Conservation (phyloP, 2,888 invertebrate species). For the Papilio demoleus region DNA sequence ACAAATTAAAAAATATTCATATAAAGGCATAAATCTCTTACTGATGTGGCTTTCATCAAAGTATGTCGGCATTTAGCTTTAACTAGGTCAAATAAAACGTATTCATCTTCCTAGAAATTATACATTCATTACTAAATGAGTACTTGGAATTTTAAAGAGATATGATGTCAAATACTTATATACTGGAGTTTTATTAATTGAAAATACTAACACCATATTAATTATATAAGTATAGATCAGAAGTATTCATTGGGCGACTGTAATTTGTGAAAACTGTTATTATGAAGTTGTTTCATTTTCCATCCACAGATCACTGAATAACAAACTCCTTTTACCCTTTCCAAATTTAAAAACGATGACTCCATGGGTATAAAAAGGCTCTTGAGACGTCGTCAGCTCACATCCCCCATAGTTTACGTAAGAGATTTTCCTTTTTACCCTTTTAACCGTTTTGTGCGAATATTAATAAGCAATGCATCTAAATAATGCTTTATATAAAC, state of each 20-base stretch:
- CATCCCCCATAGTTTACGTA: constrained; percentile 28
- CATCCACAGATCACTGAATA: constrained; percentile 21
- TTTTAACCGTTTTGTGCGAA: constrained; percentile 8
- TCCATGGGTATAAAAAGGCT: constrained; percentile 30
- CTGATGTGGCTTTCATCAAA: constrained; percentile 32
- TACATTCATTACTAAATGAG: constrained; percentile 34
- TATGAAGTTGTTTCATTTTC: too few species aligned
- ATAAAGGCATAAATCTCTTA: constrained; percentile 28
- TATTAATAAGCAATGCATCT: background rate
- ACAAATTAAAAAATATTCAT: constrained; percentile 8
- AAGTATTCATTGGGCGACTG: too few species aligned
- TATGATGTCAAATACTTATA: background rate
- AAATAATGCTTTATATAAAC: background rate
- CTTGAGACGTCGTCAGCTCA: constrained; percentile 37
- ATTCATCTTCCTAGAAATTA: constrained; percentile 32
- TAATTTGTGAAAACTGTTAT: too few species aligned
- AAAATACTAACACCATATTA: too few species aligned
- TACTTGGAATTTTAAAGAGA: constrained; percentile 19
- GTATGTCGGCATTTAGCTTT: constrained; percentile 22
- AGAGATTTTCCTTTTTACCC: constrained; percentile 30
- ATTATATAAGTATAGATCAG: too few species aligned
- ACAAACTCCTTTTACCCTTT: constrained; percentile 24
- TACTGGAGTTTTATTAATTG: too few species aligned
- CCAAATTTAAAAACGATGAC: constrained; percentile 40
- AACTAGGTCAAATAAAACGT: constrained; percentile 33